Percentiles rank a stretch among this genome's conserved stretches.
Conservation (phyloP, 1,140 invertebrate species). For the Brachionus asplanchnoidis region DNA sequence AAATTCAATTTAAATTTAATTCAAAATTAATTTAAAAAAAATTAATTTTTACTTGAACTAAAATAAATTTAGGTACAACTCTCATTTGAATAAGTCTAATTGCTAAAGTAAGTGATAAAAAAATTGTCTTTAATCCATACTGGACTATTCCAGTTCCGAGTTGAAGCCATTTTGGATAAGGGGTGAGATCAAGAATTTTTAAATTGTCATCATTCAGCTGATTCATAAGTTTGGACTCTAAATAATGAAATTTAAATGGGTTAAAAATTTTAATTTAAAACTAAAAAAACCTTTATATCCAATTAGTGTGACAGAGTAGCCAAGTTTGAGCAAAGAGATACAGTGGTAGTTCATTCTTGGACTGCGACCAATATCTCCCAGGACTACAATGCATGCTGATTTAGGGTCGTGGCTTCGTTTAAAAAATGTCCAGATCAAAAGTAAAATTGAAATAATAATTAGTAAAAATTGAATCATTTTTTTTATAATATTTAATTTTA, state of each 20-base stretch:
- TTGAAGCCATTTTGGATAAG: slow-evolving; percentile 8
- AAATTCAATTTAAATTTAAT: too few relatives aligned
- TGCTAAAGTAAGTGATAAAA: background rate
- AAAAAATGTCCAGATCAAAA: background rate
- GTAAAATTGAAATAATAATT: background rate
- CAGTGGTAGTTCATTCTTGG: slow-evolving; percentile 36
- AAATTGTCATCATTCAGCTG: background rate
- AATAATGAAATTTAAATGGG: background rate
- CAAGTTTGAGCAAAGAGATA: background rate
- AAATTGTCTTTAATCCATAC: slow-evolving; percentile 14
- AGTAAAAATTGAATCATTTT: slow-evolving; percentile 1
- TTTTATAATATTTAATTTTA: background rate
- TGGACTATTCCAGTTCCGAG: background rate
- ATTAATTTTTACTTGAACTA: slow-evolving; percentile 33
- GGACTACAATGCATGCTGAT: slow-evolving; percentile 16
- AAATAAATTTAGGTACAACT: background rate
- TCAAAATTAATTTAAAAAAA: background rate
- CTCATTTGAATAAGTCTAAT: background rate
- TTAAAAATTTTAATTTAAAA: background rate
- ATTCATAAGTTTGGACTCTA: background rate
- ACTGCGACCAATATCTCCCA: slow-evolving; percentile 38
- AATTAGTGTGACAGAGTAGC: background rate
- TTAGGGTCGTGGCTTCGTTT: background rate
- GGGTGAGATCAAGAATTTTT: background rate
- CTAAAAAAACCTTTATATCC: slow-evolving; percentile 12